Evolutionary conservation across 2,888 invertebrate genomes (phyloP).

Genomic region (Melanophora roralis): DNA sequence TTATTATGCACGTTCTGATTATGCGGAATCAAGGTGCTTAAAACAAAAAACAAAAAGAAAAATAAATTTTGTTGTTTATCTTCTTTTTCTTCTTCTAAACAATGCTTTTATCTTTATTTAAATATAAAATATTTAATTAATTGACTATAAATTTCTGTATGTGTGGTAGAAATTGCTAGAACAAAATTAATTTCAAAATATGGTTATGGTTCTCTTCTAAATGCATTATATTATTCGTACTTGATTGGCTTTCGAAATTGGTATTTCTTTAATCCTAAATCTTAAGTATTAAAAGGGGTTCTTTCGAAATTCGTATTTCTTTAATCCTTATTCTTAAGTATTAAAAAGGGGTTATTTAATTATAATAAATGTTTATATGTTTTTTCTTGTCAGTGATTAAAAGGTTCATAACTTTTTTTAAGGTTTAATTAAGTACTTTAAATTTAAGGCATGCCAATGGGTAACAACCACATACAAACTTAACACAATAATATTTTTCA

Average conservation of each 20-base stretch:
- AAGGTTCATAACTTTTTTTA: too few species aligned
- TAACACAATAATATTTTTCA: too few species aligned
- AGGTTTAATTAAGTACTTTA: too few species aligned
- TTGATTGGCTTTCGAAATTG: conserved; percentile 7
- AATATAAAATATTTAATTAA: conserved; percentile 46
- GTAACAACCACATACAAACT: too few species aligned
- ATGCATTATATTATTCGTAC: conserved; percentile 6
- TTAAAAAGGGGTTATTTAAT: too few species aligned
- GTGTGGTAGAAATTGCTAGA: conserved; percentile 36
- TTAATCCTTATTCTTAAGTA: too few species aligned
- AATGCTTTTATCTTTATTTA: neutral
- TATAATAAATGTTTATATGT: too few species aligned
- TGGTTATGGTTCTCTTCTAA: conserved; percentile 26
- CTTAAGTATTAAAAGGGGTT: neutral
- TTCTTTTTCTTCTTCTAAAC: too few species aligned
- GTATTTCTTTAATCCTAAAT: neutral
- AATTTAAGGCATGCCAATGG: too few species aligned
- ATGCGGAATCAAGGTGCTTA: conserved; percentile 73
- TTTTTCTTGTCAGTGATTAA: too few species aligned
- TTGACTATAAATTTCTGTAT: neutral
- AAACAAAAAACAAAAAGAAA: neutral
- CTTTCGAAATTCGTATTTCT: neutral
- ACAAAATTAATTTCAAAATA: conserved; percentile 27
- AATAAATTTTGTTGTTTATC: too few species aligned
- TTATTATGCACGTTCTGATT: conserved; percentile 72